phyloP scores from a whole-genome alignment of 1,140 invertebrate genomes.

The Lepidotrigona ventralis region DNA sequence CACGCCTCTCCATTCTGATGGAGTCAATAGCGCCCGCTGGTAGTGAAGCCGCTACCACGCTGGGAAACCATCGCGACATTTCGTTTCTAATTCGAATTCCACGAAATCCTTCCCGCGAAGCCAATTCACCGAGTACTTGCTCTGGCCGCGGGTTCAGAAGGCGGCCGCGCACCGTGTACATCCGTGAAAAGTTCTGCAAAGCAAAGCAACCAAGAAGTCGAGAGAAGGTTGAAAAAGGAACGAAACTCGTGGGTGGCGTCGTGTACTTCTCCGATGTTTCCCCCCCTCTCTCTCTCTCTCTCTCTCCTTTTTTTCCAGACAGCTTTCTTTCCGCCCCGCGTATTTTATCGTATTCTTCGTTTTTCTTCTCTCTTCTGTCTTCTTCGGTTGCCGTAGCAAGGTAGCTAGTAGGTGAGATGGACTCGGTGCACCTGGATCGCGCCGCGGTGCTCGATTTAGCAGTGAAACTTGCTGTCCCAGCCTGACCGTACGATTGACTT shows the following conservation, averaged over 20 bases:
- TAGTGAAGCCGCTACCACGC: slow-evolving; percentile 16
- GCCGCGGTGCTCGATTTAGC: slow-evolving; percentile 34
- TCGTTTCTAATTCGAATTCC: slow-evolving; percentile 62
- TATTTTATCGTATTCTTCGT: background rate
- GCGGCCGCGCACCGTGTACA: slow-evolving; percentile 35
- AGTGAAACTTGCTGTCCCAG: slow-evolving; percentile 44
- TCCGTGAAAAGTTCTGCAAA: slow-evolving; percentile 54
- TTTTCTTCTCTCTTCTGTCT: background rate
- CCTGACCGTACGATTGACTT: slow-evolving; percentile 66
- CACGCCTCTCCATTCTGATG: slow-evolving; percentile 28
- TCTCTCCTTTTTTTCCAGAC: background rate
- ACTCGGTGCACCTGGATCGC: slow-evolving; percentile 3
- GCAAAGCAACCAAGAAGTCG: background rate
- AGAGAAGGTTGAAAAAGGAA: slow-evolving; percentile 38
- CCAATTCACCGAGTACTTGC: slow-evolving; percentile 47
- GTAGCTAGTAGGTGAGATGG: background rate
- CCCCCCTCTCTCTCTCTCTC: background rate
- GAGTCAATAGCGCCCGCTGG: slow-evolving; percentile 47
- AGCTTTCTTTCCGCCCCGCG: too few relatives aligned
- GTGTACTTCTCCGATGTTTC: slow-evolving; percentile 56
- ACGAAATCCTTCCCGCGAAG: slow-evolving; percentile 58
- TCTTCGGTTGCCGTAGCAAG: background rate
- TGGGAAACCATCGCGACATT: slow-evolving; percentile 51
- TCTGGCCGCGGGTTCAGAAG: slow-evolving; percentile 40
- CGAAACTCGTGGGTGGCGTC: slow-evolving; percentile 42